phyloP scores from a whole-genome alignment of 2,888 invertebrate genomes.

The Oscheius sp. region DNA sequence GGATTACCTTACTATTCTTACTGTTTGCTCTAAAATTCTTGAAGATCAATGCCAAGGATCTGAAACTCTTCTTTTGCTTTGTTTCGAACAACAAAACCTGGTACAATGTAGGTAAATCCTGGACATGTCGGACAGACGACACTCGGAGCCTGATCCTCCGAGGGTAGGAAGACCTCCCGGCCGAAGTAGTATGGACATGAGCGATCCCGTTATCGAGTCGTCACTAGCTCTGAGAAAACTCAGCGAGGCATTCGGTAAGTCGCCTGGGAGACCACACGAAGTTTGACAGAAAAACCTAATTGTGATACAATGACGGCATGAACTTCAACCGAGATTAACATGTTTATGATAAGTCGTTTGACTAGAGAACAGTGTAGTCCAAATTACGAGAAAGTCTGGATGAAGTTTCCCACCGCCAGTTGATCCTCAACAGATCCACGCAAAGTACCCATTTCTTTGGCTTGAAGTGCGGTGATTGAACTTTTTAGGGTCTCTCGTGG shows the following conservation, averaged over 20 bases:
- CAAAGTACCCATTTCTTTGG: slow-evolving; percentile 5
- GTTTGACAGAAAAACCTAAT: slow-evolving; percentile 1
- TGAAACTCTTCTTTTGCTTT: background rate
- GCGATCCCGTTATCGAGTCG: slow-evolving; percentile 66
- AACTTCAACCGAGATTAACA: too few relatives aligned
- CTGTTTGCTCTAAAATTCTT: slow-evolving; percentile 2
- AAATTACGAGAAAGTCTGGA: too few relatives aligned
- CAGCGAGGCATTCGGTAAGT: slow-evolving; percentile 68
- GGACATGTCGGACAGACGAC: slow-evolving; percentile 47
- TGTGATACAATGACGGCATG: background rate
- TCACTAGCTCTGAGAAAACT: slow-evolving; percentile 67
- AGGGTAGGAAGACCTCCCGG: slow-evolving; percentile 38
- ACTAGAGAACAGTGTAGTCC: too few relatives aligned
- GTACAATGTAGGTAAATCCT: slow-evolving; percentile 1
- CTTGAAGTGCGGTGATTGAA: slow-evolving; percentile 24
- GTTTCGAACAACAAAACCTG: background rate
- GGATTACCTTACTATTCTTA: slow-evolving; percentile 24
- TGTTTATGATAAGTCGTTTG: too few relatives aligned
- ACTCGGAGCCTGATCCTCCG: slow-evolving; percentile 50
- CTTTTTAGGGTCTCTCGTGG: slow-evolving; percentile 20
- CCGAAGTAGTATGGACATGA: slow-evolving; percentile 51
- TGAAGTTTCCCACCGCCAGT: too few relatives aligned
- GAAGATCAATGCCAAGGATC: slow-evolving; percentile 1
- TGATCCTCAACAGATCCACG: background rate
- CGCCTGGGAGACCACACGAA: slow-evolving; percentile 4